Evolutionary conservation across 2,113 vertebrate genomes (phyloP), one percentile per base, ranked within the genome.

Genomic region (Tauraco erythrolophus): DNA sequence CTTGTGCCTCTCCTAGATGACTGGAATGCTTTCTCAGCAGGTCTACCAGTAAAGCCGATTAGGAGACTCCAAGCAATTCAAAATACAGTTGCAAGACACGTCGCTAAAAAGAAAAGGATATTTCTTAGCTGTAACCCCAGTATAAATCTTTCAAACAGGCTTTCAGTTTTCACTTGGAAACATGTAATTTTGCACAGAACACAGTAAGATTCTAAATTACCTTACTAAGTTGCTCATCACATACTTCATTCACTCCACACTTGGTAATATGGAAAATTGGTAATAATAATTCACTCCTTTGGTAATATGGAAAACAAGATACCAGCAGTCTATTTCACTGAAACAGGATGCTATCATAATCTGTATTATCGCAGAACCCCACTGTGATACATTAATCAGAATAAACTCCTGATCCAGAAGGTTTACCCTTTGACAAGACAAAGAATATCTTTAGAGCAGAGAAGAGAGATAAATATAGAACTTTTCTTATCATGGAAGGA

Each of bases 1-100:
- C 72, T 88, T 66, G 33, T n/a, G 31, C 61, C 86, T 78, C 1
- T 68, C 54, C 76, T 74, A 75, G 75, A 66, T 3, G 4, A 91
- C 68, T 80, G 66, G 60, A 88, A 66, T 90, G 89, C 94, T 84
- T 95, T 88, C 94, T 96, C 91, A 96, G 92, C 95, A 91, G 84
- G 94, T 90, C 84, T 94, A 80, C 31, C 53, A 94, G 53, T 39
- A 97, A 95, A 97, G 95, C 88, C 14, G 28, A 97, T 97, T 96
- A 97, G 82, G 16, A 89, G 61, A 81, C 64, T 93, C 57, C 80
- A 94, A 85, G 94, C 43, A 95, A 94, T 91, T 92, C 21, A 94
- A 93, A 92, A 96, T 69, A 19, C 80, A 79, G 51, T 62, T 91
- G 46, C 68, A 96, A 89, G 35, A 92, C 33, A 91, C 19, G 50